Percentiles rank a stretch among this genome's conserved stretches.
Evolutionary conservation across 2,797 vertebrate genomes (phyloP).

Genomic region (Brachyalestes nurse): DNA sequence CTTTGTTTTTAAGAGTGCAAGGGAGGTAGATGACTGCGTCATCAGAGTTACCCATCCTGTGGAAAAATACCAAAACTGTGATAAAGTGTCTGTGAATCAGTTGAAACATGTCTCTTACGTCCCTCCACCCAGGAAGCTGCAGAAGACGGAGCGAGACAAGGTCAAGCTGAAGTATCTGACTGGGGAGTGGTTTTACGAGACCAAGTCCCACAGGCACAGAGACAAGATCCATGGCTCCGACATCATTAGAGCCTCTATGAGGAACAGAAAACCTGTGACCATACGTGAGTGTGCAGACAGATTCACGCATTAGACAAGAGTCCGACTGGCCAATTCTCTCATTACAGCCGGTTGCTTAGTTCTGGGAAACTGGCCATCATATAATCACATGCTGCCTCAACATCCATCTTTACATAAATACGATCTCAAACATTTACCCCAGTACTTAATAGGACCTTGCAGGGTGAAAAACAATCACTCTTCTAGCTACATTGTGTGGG

Average conservation of each 20-base stretch:
- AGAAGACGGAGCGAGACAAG: conserved; percentile 78
- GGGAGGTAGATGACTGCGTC: neutral
- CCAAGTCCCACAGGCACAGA: conserved; percentile 87
- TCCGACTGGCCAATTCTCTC: neutral
- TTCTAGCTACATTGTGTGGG: no score
- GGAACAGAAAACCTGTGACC: conserved; percentile 75
- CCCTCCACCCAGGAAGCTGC: conserved; percentile 78
- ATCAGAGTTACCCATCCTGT: neutral
- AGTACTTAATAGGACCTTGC: neutral
- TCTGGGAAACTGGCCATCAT: neutral
- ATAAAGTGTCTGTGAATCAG: conserved; percentile 5
- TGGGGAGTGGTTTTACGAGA: conserved; percentile 97
- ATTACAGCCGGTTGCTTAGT: conserved; percentile 19
- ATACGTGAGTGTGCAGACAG: conserved; percentile 74
- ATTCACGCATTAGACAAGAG: conserved; percentile 3
- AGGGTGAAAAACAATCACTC: neutral
- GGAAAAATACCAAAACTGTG: conserved; percentile 17
- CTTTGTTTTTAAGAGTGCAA: neutral
- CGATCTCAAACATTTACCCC: neutral
- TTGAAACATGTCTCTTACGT: conserved; percentile 4
- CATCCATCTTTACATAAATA: neutral
- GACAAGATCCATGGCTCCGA: conserved; percentile 90
- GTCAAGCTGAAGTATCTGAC: conserved; percentile 88
- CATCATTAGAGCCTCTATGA: conserved; percentile 89
- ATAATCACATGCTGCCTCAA: neutral